Conservation (phyloP, 2,797 vertebrate genomes). For the Trachops cirrhosus region DNA sequence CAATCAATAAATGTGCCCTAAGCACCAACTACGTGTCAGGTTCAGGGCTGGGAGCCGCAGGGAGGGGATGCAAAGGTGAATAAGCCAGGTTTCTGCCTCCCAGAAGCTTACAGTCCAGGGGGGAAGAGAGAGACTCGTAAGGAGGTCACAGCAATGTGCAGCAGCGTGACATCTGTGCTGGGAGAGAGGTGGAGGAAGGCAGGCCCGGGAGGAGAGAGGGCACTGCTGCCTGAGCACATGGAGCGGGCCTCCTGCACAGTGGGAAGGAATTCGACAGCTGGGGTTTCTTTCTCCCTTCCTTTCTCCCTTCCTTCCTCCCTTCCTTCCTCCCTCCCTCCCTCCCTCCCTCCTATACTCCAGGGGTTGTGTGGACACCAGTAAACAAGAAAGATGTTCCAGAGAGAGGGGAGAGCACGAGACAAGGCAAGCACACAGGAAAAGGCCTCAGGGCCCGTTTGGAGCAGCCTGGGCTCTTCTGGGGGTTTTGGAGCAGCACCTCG, state of each 20-base stretch:
- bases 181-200: neutral
- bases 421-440: neutral
- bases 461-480: neutral
- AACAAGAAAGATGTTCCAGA: neutral
- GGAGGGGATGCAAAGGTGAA: neutral
- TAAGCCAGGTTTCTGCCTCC: too few species aligned
- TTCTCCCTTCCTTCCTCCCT: neutral
- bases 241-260: neutral
- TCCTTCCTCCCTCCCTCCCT: neutral
- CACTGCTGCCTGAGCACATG: accelerated
- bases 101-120: neutral
- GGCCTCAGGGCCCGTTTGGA: neutral
- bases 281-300: neutral
- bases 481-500: accelerated
- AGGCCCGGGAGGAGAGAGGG: neutral
- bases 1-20: neutral
- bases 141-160: neutral
- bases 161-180: accelerated
- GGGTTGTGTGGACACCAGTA: neutral
- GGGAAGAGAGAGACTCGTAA: too few species aligned
- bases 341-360: too few species aligned
- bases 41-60: neutral
- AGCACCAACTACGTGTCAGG: neutral
- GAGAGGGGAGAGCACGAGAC: too few species aligned
- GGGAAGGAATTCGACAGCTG: neutral